These are phyloP conservation scores for Prionailurus viverrinus DNA, from an alignment of 2,113 vertebrate genomes.

Conservation along the genomic window DNA sequence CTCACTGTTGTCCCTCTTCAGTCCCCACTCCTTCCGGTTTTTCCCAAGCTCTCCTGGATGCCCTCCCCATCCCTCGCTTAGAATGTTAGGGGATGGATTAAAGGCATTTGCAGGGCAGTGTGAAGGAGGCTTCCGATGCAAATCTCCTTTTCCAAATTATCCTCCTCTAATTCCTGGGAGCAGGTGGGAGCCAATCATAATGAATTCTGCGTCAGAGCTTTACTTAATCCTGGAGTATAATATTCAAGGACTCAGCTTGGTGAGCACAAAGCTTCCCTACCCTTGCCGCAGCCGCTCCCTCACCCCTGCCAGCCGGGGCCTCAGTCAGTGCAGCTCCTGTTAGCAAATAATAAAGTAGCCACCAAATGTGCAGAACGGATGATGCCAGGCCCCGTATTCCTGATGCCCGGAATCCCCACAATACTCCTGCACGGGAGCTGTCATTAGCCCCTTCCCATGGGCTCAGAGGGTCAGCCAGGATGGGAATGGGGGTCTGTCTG, in stretches of 20 bases:
- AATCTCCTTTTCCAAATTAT: neutral
- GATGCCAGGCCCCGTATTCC: neutral
- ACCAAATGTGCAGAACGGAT: rapidly evolving
- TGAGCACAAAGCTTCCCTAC: neutral
- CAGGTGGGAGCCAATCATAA: neutral
- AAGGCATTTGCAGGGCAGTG: neutral
- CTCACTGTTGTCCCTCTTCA: neutral
- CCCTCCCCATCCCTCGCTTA: neutral
- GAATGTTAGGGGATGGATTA: neutral
- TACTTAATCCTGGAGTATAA: neutral
- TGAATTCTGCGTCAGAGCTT: neutral
- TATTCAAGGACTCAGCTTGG: neutral
- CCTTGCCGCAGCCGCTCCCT: neutral
- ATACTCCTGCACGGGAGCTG: neutral
- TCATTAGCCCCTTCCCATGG: neutral
- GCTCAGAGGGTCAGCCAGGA: neutral
- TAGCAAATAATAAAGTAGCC: neutral
- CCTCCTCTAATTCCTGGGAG: neutral
- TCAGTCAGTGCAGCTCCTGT: neutral
- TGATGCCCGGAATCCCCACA: neutral
- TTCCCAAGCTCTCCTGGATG: neutral
- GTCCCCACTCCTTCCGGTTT: neutral
- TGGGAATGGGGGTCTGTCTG: neutral
- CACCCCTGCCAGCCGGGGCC: neutral
- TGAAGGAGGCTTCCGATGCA: neutral